Base-by-base conservation (phyloP, 2,113 vertebrate species). In the Egretta garzetta region DNA sequence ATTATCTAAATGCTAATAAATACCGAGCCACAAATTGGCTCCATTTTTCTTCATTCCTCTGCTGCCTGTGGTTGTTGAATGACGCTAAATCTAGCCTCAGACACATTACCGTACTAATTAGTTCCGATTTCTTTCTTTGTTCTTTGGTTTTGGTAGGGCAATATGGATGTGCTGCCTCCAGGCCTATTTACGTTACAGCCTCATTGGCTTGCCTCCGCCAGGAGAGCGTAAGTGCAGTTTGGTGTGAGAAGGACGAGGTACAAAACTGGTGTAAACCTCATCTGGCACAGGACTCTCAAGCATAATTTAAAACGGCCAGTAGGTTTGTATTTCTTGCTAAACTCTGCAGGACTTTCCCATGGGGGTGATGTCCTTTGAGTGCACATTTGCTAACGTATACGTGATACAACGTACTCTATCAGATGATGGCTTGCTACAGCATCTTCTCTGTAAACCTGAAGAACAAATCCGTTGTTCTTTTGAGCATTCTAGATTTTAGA, bases 11-110 rank as follows among this genome's bases (percentile, higher is more conserved):
- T 92, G 97, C 95, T 96, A 86, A 96, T 96, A 97, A 96, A 96
- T 95, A 94, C 91, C 6, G 35, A 94, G 89, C 91, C 76, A 84
- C 91, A 96, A 94, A 97, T 96, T 90, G 91, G 86, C 67, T 92
- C 53, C 75, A 93, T 98, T 97, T 97, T 96, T 97, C 96, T 97
- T 97, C 95, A 97, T 98, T 96, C 92, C 63, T 94, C 62, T 56
- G 79, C 91, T 94, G 94, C 80, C 95, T 39, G 53, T 86, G 76
- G 66, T 64, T 47, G 52, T 60, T 89, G 92, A 72, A 14, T 86
- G 88, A 75, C 2, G 19, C 55, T 88, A 92, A 83, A 94, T 96
- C 87, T 62, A 68, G 75, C 50, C 71, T n/a, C 63, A 63, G 82
- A 80, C 75, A 91, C 74, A 74, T 81, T 67, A 66, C 30, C 35